A percentile compares a stretch with the other conserved stretches of the same genome.
Conservation (phyloP, 2,113 vertebrate genomes). For the Choloepus hoffmanni region DNA sequence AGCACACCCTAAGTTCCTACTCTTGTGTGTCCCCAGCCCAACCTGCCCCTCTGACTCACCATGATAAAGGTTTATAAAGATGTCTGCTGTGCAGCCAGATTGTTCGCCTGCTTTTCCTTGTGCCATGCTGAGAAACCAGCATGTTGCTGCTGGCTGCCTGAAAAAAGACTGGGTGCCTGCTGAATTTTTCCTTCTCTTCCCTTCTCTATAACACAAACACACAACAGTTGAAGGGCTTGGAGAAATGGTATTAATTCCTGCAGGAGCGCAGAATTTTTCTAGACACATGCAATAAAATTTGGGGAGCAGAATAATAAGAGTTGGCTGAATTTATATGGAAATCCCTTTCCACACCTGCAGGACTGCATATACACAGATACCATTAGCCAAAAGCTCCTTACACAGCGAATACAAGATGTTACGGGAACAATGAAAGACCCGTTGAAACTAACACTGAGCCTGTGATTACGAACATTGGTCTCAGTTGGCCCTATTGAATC, state of each 20-base stretch:
- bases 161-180: not conserved
- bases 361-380: not conserved
- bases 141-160: conserved; percentile 52
- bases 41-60: not conserved
- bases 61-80: not conserved
- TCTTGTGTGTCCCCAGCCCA: rapidly evolving
- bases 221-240: conserved; percentile 42
- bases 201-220: conserved; percentile 60
- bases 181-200: not conserved
- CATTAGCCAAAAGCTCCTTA: not conserved
- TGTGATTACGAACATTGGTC: not conserved
- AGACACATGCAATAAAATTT: conserved; percentile 63
- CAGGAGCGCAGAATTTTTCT: conserved; percentile 24
- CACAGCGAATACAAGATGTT: not conserved
- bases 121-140: not conserved
- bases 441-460: not conserved
- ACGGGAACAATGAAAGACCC: not conserved
- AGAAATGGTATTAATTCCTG: conserved; percentile 45
- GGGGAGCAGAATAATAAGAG: conserved; percentile 61
- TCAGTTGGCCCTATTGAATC: not conserved
- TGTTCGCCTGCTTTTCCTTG: not conserved
- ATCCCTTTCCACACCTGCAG: conserved; percentile 30
- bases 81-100: not conserved
- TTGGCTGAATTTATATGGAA: conserved; percentile 41
- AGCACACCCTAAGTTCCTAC: not conserved